phyloP scores from a whole-genome alignment of 2,888 invertebrate genomes.

The Ochlodes sylvanus region DNA sequence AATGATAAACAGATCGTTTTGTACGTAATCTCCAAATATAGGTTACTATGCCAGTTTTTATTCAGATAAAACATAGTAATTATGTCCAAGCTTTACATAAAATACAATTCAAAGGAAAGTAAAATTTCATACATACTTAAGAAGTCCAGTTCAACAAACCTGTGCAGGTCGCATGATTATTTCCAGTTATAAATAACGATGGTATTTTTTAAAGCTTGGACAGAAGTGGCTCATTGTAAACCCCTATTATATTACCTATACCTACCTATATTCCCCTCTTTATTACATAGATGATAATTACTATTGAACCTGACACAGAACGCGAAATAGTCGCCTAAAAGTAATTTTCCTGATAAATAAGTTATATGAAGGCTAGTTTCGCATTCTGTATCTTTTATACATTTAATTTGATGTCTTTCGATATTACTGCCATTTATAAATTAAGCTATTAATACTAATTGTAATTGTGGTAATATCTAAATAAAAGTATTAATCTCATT shows the following conservation, averaged over 20 bases:
- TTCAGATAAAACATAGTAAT: conserved; percentile 6
- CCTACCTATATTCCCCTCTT: neutral
- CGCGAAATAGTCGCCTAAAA: conserved; percentile 22
- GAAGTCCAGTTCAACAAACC: conserved; percentile 52
- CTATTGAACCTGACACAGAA: conserved; percentile 10
- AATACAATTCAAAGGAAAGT: conserved; percentile 25
- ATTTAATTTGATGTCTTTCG: conserved; percentile 17
- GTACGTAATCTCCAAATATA: conserved; percentile 35
- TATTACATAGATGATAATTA: neutral
- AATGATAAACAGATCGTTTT: conserved; percentile 33
- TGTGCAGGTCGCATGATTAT: conserved; percentile 55
- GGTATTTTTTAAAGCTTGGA: conserved; percentile 36
- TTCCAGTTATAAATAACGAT: conserved; percentile 27
- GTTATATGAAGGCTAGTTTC: conserved; percentile 8
- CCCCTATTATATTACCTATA: conserved; percentile 5
- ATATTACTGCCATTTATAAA: conserved; percentile 28
- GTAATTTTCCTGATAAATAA: conserved; percentile 1
- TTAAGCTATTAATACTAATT: conserved; percentile 18
- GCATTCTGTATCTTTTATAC: conserved; percentile 31
- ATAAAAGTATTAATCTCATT: conserved; percentile 28
- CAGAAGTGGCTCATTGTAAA: conserved; percentile 6
- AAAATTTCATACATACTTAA: conserved; percentile 23
- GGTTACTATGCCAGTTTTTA: conserved; percentile 24
- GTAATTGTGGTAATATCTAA: conserved; percentile 33
- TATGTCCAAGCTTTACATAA: conserved; percentile 37